A percentile compares a stretch with the other conserved stretches of the same genome.
Conservation (phyloP, 2,888 invertebrate genomes). For the Uloborus plumipes region DNA sequence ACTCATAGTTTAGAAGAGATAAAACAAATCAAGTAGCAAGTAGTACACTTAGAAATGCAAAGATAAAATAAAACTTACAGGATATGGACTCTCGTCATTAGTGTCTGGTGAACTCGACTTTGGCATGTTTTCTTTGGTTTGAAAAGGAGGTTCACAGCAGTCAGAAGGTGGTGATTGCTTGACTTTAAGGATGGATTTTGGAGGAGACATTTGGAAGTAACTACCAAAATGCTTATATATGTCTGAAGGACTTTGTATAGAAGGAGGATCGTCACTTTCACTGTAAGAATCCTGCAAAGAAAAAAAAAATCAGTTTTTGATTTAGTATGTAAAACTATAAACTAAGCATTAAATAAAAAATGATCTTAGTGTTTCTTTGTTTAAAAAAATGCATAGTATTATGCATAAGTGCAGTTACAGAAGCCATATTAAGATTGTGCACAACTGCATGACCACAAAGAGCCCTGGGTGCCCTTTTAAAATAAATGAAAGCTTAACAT, state of each 20-base stretch:
- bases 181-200: slow-evolving; percentile 54
- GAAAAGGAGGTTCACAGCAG: slow-evolving; percentile 4
- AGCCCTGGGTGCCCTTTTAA: no score
- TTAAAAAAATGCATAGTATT: no score
- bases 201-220: slow-evolving; percentile 36
- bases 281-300: background rate
- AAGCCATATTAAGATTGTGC: no score
- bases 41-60: background rate
- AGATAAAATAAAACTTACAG: slow-evolving; percentile 5
- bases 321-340: no score
- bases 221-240: slow-evolving; percentile 54
- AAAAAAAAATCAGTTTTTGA: no score
- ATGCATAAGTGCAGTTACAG: no score
- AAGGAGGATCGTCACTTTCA: slow-evolving; percentile 23
- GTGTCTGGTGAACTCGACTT: slow-evolving; percentile 8
- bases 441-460: no score
- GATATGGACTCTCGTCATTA: slow-evolving; percentile 6
- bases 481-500: no score
- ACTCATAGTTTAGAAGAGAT: background rate
- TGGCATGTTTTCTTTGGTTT: slow-evolving; percentile 10
- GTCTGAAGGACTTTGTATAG: slow-evolving; percentile 55
- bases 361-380: no score
- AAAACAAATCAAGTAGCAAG: background rate
- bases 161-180: slow-evolving; percentile 19
- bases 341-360: no score